Conservation (phyloP, 2,797 vertebrate genomes). For the Ispidina lecontei region DNA sequence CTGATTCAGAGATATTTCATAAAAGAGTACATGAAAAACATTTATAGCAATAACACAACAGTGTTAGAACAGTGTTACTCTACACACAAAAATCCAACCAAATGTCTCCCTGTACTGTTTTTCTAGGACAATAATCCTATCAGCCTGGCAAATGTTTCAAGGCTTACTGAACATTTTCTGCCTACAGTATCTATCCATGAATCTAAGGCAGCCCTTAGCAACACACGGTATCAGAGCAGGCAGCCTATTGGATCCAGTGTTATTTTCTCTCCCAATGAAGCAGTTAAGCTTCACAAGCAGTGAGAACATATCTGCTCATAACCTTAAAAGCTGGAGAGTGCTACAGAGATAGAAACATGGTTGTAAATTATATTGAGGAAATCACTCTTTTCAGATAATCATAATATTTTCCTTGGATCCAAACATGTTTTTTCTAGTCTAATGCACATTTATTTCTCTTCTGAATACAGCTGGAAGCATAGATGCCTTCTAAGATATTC, state of each 20-base stretch:
- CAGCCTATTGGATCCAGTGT: background rate
- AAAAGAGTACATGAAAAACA: background rate
- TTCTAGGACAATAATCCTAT: background rate
- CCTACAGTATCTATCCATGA: background rate
- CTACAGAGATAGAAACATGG: background rate
- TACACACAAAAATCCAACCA: background rate
- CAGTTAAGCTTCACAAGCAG: background rate
- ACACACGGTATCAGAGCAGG: background rate
- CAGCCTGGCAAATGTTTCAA: slow-evolving; percentile 1
- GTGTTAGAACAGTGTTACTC: background rate
- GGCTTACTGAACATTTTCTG: background rate
- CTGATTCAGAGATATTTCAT: background rate
- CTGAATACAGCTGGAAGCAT: background rate
- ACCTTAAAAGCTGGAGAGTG: background rate
- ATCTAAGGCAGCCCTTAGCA: slow-evolving; percentile 25
- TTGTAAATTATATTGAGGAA: background rate
- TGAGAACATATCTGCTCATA: background rate
- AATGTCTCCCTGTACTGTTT: background rate
- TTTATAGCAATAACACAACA: background rate
- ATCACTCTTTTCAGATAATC: background rate
- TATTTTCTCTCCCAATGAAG: background rate
- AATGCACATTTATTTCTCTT: background rate
- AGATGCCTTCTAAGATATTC: background rate
- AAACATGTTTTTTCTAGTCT: background rate
- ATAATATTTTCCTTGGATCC: background rate